phyloP scores from a whole-genome alignment of 2,888 invertebrate species.

The Galerucella nymphaeae region DNA sequence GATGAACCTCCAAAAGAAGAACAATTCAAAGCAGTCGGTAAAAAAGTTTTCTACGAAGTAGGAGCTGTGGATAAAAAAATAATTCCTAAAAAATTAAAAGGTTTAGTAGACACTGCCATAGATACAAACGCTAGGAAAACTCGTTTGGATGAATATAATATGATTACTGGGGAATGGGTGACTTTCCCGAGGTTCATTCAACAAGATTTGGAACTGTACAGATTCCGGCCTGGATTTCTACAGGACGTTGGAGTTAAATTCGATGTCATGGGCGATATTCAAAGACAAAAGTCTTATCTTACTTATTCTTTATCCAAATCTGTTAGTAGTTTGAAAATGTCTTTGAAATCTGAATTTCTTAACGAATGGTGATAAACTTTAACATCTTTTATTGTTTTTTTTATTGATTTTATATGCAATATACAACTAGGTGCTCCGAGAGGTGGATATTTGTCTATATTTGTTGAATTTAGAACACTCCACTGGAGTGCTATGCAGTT shows the following conservation, averaged over 20 bases:
- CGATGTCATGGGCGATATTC: constrained; percentile 39
- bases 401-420: neutral
- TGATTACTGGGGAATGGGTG: constrained; percentile 26
- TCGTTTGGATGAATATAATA: constrained; percentile 15
- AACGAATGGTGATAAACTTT: constrained; percentile 32
- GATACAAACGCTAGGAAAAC: constrained; percentile 28
- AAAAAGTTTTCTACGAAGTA: constrained; percentile 31
- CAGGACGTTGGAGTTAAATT: constrained; percentile 47
- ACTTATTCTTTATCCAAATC: constrained; percentile 42
- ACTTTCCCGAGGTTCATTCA: constrained; percentile 47
- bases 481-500: too few relatives aligned
- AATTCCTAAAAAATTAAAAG: constrained; percentile 37
- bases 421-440: too few relatives aligned
- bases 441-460: too few relatives aligned
- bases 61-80: constrained; percentile 40
- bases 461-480: too few relatives aligned
- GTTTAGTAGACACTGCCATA: constrained; percentile 30
- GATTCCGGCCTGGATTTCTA: constrained; percentile 43
- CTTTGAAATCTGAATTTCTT: constrained; percentile 31
- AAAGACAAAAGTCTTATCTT: constrained; percentile 41
- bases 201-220: constrained; percentile 43
- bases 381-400: too few relatives aligned
- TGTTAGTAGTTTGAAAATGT: constrained; percentile 24
- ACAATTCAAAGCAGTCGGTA: neutral
- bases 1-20: neutral